Evolutionary conservation across 2,888 invertebrate species (phyloP).

Genomic region (Bugula neritina): DNA sequence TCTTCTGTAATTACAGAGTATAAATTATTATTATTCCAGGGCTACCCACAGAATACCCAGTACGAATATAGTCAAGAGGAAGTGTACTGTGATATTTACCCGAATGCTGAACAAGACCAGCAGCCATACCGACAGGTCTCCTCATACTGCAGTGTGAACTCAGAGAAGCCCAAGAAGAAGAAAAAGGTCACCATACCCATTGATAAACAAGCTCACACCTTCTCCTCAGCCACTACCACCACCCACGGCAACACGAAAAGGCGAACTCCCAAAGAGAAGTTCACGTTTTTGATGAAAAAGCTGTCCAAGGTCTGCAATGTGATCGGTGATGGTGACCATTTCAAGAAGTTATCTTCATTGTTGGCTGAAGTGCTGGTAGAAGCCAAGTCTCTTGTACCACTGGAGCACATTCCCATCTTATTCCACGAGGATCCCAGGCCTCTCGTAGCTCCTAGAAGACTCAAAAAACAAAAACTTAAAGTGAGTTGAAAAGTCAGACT

Average conservation of each 20-base stretch:
- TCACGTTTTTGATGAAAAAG: neutral
- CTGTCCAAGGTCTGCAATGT: neutral
- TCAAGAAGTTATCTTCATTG: neutral
- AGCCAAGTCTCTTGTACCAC: neutral
- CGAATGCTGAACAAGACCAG: too few relatives aligned
- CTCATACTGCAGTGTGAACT: neutral
- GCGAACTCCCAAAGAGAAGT: neutral
- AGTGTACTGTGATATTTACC: too few relatives aligned
- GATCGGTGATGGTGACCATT: neutral
- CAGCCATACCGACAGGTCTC: neutral
- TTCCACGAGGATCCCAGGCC: slow-evolving; percentile 2
- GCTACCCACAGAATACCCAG: too few relatives aligned
- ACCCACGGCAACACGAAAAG: neutral
- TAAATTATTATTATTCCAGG: too few relatives aligned
- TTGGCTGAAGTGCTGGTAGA: neutral
- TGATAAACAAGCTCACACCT: neutral
- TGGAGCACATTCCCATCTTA: neutral
- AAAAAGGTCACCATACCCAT: too few relatives aligned
- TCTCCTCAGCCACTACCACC: too few relatives aligned
- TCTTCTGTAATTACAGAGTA: too few relatives aligned
- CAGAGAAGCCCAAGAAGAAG: neutral
- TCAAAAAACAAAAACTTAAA: neutral
- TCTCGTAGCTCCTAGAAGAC: neutral
- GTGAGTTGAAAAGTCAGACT: neutral
- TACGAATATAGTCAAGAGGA: too few relatives aligned